These are phyloP conservation scores for Monopterus albus DNA, from an alignment of 2,113 vertebrate species.

Conservation along the genomic window DNA sequence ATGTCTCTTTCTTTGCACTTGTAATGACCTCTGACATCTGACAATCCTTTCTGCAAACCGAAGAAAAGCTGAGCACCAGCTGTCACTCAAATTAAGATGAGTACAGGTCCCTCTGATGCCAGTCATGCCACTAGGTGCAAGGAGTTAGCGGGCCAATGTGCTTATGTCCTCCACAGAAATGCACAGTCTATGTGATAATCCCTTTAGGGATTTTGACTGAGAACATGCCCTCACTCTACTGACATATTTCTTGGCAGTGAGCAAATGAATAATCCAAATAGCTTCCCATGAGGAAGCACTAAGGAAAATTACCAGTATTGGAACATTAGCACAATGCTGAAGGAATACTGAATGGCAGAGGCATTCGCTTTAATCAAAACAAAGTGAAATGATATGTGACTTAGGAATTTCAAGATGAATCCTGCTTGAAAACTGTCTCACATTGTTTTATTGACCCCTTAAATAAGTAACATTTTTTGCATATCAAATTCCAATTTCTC, in stretches of 20 bases:
- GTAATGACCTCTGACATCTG: not conserved
- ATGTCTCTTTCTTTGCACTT: not conserved
- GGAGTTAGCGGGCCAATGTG: conserved; percentile 61
- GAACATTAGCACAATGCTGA: not conserved
- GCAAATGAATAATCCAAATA: conserved; percentile 30
- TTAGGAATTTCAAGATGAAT: not conserved
- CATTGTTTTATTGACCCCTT: not conserved
- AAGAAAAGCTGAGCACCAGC: not conserved
- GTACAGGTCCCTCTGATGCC: not conserved
- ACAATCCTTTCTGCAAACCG: not conserved
- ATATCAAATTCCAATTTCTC: conserved; percentile 18
- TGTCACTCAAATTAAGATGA: conserved; percentile 15
- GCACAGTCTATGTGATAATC: conserved; percentile 65
- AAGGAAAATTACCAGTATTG: too few species aligned
- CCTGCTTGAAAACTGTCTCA: not conserved
- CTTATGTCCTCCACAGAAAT: conserved; percentile 66
- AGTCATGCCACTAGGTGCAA: conserved; percentile 22
- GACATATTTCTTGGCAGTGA: conserved; percentile 40
- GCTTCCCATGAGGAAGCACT: conserved; percentile 1
- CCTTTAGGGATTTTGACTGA: conserved; percentile 66
- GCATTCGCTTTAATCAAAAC: too few species aligned
- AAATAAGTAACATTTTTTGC: not conserved
- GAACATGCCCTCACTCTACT: conserved; percentile 46
- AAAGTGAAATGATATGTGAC: not conserved
- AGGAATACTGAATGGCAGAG: not conserved